phyloP scores from a whole-genome alignment of 35 echinoderm and acorn worm species.

The Chiridota heheva region DNA sequence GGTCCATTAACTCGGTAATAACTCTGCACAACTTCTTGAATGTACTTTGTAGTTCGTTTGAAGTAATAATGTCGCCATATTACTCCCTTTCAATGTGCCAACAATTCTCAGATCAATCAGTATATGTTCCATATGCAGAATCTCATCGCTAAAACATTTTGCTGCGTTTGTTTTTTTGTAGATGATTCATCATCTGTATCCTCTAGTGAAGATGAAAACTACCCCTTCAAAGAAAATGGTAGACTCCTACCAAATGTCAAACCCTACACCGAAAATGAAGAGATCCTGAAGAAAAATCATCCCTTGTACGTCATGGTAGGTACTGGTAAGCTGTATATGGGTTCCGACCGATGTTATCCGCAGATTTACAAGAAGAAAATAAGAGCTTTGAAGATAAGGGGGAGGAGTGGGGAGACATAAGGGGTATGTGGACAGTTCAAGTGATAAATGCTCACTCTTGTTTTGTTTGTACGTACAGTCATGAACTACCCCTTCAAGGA shows the following conservation, averaged over 20 bases:
- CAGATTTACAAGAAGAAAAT: too few relatives aligned
- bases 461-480: background rate
- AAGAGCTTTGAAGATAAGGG: background rate
- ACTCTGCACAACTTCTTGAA: too few relatives aligned
- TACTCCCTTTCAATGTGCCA: too few relatives aligned
- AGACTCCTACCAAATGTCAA: slow-evolving; percentile 30
- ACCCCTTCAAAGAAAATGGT: slow-evolving; percentile 78
- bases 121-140: too few relatives aligned
- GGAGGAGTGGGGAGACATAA: background rate
- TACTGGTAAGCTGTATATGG: background rate
- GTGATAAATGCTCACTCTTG: background rate
- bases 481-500: background rate
- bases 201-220: slow-evolving; percentile 49
- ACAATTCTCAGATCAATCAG: too few relatives aligned
- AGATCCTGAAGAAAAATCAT: slow-evolving; percentile 84
- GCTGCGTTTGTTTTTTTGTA: too few relatives aligned
- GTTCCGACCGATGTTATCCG: background rate
- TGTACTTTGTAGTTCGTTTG: too few relatives aligned
- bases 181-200: slow-evolving; percentile 21
- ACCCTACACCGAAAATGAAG: slow-evolving; percentile 58
- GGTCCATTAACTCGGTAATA: too few relatives aligned
- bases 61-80: too few relatives aligned
- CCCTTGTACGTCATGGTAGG: slow-evolving; percentile 92
- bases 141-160: too few relatives aligned
- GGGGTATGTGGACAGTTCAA: background rate